Percentiles rank a stretch among this genome's conserved stretches.
These are phyloP conservation scores for Darevskia nairensis DNA, from an alignment of 2,797 vertebrate genomes.

Conservation along the genomic window DNA sequence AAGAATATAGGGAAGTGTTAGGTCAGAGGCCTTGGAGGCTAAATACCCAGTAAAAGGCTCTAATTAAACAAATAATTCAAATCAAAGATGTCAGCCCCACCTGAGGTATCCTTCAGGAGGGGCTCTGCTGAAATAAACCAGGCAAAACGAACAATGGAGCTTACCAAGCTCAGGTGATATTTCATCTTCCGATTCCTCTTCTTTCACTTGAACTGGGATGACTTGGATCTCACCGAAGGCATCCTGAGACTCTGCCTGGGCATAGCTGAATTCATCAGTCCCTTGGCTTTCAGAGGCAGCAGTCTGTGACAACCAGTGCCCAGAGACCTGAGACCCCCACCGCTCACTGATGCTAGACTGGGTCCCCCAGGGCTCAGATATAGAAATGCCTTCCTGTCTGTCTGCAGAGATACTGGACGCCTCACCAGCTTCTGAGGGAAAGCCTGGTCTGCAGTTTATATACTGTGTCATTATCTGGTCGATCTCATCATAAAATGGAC, in stretches of 20 bases:
- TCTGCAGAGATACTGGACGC: constrained; percentile 1
- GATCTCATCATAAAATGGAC: constrained; percentile 41
- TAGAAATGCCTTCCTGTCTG: constrained; percentile 25
- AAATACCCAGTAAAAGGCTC: not conserved
- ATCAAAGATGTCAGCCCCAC: not conserved
- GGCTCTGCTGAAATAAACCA: not conserved
- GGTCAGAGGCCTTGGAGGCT: not conserved
- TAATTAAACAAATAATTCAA: constrained; percentile 2
- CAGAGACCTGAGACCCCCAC: constrained; percentile 26
- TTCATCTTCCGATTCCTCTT: constrained; percentile 40
- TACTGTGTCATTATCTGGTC: constrained; percentile 48
- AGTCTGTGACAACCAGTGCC: constrained; percentile 32
- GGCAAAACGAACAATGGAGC: constrained; percentile 1
- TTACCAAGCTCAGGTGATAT: constrained; percentile 44
- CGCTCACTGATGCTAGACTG: constrained; percentile 37
- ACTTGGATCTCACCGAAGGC: constrained; percentile 41
- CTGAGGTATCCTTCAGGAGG: not conserved
- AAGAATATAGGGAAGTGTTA: not conserved
- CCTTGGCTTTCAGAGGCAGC: constrained; percentile 46
- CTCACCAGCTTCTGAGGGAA: constrained; percentile 27
- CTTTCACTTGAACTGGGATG: constrained; percentile 43
- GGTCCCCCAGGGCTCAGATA: constrained; percentile 36
- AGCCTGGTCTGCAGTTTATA: constrained; percentile 40
- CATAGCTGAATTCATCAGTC: constrained; percentile 41
- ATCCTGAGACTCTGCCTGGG: constrained; percentile 33